These are phyloP conservation scores for Gari tellinella DNA, from an alignment of 2,888 invertebrate species.

Conservation along the genomic window DNA sequence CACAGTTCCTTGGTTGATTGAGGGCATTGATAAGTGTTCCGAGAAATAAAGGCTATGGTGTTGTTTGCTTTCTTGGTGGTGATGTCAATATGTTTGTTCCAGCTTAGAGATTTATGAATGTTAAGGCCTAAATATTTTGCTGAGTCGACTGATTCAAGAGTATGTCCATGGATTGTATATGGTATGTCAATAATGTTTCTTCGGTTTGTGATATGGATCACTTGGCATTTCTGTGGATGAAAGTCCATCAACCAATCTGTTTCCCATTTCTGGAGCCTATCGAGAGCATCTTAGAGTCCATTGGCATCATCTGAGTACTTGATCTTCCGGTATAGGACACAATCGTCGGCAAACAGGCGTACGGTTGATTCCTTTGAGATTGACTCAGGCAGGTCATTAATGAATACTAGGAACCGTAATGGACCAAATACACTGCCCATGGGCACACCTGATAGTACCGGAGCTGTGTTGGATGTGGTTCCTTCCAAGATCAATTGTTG, in stretches of 20 bases:
- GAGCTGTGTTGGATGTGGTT: too few relatives aligned
- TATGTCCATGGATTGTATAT: background rate
- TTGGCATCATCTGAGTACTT: background rate
- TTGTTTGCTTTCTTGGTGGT: too few relatives aligned
- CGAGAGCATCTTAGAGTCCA: background rate
- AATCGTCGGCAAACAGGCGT: background rate
- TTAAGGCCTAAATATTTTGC: background rate
- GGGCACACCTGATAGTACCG: too few relatives aligned
- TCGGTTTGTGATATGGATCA: background rate
- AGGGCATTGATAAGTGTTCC: conserved; percentile 11
- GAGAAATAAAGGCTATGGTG: too few relatives aligned
- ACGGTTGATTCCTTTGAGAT: background rate
- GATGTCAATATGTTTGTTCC: too few relatives aligned
- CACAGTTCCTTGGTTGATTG: conserved; percentile 20
- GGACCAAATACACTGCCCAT: too few relatives aligned
- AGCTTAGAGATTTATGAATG: too few relatives aligned
- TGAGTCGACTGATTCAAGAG: background rate
- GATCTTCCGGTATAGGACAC: background rate
- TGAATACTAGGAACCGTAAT: too few relatives aligned
- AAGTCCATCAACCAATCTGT: background rate
- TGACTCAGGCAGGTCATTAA: background rate
- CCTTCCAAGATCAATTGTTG: too few relatives aligned
- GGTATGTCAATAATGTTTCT: background rate
- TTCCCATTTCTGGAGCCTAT: background rate
- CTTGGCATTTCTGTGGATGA: background rate